phyloP scores from a whole-genome alignment of 1,140 invertebrate genomes.

The Macrobrachium rosenbergii region DNA sequence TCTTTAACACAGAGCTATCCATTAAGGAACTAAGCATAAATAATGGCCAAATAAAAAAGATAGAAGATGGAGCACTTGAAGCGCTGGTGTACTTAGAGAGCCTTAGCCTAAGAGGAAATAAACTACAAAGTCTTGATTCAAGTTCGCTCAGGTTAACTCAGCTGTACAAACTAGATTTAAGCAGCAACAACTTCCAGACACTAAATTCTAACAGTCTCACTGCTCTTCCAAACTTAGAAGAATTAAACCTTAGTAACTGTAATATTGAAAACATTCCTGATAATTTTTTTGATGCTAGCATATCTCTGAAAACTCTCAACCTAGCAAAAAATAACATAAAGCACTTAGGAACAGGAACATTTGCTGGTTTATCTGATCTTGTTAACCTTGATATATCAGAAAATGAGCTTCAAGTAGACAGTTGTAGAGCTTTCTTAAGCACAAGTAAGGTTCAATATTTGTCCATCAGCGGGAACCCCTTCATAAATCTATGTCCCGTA shows the following conservation, averaged over 20 bases:
- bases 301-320: constrained; percentile 83
- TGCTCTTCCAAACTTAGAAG: constrained; percentile 82
- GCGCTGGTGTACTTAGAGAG: constrained; percentile 34
- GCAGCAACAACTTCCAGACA: constrained; percentile 81
- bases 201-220: constrained; percentile 77
- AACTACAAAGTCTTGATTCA: constrained; percentile 76
- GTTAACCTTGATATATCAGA: constrained; percentile 55
- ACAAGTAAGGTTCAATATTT: constrained; percentile 50
- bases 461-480: constrained; percentile 59
- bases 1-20: constrained; percentile 76
- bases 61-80: constrained; percentile 50
- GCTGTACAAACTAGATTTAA: constrained; percentile 75
- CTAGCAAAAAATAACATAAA: constrained; percentile 83
- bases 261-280: constrained; percentile 84
- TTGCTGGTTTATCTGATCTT: constrained; percentile 53
- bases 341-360: constrained; percentile 46
- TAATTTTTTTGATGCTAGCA: constrained; percentile 56
- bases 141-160: constrained; percentile 77
- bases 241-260: constrained; percentile 82
- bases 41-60: constrained; percentile 26
- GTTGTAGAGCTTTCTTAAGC: constrained; percentile 43
- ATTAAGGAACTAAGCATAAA: constrained; percentile 29
- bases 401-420: constrained; percentile 48
- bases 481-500: constrained; percentile 48
- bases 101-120: constrained; percentile 32